Conservation (phyloP, 2,888 invertebrate species). For the Heliconius erato region DNA sequence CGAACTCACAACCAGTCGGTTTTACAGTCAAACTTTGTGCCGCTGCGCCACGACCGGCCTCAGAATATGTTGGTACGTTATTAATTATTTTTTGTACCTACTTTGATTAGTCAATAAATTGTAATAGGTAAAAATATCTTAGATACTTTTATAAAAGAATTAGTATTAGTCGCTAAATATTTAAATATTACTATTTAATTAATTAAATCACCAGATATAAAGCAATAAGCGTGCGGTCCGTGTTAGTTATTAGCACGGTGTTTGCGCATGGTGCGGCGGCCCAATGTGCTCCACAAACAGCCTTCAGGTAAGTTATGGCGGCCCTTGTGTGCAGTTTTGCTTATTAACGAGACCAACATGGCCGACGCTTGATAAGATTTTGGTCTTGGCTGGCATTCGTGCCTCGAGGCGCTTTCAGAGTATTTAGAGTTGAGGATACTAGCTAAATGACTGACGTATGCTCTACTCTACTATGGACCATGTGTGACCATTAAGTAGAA, state of each 20-base stretch:
- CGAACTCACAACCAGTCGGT: too few species aligned
- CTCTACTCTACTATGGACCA: conserved; percentile 58
- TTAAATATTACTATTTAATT: too few species aligned
- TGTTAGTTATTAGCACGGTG: conserved; percentile 69
- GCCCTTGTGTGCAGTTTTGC: conserved; percentile 83
- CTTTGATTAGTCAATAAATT: not conserved
- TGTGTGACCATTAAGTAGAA: too few species aligned
- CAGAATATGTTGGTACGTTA: not conserved
- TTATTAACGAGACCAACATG: conserved; percentile 83
- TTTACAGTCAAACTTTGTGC: too few species aligned
- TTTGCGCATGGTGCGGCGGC: conserved; percentile 72
- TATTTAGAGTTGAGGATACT: conserved; percentile 77
- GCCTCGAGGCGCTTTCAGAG: conserved; percentile 77
- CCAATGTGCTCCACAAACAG: conserved; percentile 76
- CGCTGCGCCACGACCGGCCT: too few species aligned
- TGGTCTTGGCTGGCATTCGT: conserved; percentile 81
- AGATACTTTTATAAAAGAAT: not conserved
- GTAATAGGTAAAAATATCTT: not conserved
- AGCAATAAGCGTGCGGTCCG: conserved; percentile 60
- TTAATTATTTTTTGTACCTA: not conserved
- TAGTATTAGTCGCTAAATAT: not conserved
- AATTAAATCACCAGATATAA: conserved; percentile 43
- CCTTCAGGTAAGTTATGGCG: conserved; percentile 76
- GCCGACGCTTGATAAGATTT: conserved; percentile 83
- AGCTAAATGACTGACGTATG: conserved; percentile 54